A percentile compares a stretch with the other conserved stretches of the same genome.
These are phyloP conservation scores for Drosophila kokeensis DNA, from an alignment of 2,888 invertebrate genomes.

Conservation along the genomic window DNA sequence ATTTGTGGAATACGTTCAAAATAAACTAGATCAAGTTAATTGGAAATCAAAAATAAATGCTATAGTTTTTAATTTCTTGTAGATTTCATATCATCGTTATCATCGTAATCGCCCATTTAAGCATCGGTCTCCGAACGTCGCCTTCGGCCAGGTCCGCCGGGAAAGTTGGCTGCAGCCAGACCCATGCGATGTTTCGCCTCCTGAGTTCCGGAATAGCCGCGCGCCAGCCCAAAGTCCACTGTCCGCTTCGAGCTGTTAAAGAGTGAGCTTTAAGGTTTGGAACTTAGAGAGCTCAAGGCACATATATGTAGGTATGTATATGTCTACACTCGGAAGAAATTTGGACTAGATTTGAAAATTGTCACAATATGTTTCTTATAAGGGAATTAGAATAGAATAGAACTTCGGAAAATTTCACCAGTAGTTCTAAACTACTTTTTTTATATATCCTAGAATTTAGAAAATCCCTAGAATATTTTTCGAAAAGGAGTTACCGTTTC, in stretches of 20 bases:
- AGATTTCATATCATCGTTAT: conserved; percentile 39
- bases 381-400: neutral
- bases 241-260: conserved; percentile 88
- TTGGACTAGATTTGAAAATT: neutral
- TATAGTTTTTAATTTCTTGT: conserved; percentile 13
- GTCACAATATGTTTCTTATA: neutral
- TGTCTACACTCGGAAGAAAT: neutral
- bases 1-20: conserved; percentile 18
- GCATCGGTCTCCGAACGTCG: conserved; percentile 88
- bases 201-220: conserved; percentile 95
- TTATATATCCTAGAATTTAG: neutral
- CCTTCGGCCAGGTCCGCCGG: conserved; percentile 95
- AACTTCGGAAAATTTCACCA: neutral
- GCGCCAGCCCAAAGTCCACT: conserved; percentile 93
- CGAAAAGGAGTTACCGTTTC: neutral
- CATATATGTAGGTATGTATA: neutral
- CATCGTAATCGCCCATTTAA: conserved; percentile 59
- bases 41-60: conserved; percentile 11
- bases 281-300: neutral
- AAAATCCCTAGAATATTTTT: neutral
- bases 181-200: conserved; percentile 97
- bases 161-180: conserved; percentile 94
- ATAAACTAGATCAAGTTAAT: conserved; percentile 14
- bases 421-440: neutral
- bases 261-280: neutral